Evolutionary conservation across 2,888 invertebrate species (phyloP), one percentile per base, ranked within the genome.

Genomic region (Nomada hirtipes): DNA sequence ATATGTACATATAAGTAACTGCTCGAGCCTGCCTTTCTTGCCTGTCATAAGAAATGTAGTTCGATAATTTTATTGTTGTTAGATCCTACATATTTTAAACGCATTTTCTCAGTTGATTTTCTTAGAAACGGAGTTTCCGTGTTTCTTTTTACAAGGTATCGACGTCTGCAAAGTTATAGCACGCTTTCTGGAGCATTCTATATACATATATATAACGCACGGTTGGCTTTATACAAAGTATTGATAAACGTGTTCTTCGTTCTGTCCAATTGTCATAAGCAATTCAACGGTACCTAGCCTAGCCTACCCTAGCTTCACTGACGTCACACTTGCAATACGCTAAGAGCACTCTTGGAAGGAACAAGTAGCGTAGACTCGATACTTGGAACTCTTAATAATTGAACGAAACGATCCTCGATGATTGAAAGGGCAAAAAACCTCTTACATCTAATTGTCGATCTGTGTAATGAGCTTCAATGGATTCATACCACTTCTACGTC

Each of bases 361-460:
- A 15, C 47, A 3, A 29, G 15, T 20, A 11, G 18, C 20, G 20
- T 18, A 15, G n/a, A 26, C n/a, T 13, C 57, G 50, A 57, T 69
- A 60, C 64, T 63, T 52, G 53, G 70, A 84, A 68, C 72, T 72
- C 29, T 20, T 53, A 74, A 82, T 77, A 68, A 78, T 68, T 61
- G 68, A 73, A 73, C 47, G 65, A 47, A 70, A 68, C 74, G 70
- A 59, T 67, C 50, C 55, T 47, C 70, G 57, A 63, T 76, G 73
- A 78, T 83, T 36, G 73, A 75, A 55, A 74, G 69, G 71, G 69
- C 29, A 57, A 57, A 75, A 76, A 88, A 84, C 84, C 85, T 85
- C 77, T 85, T 83, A 84, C 78, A 71, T 75, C 76, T 86, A 89
- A 88, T 89, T 87, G 85, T 82, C 88, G 86, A 88, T 90, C 83